Evolutionary conservation across 2,113 vertebrate genomes (phyloP).

Genomic region (Pseudorasbora parva): DNA sequence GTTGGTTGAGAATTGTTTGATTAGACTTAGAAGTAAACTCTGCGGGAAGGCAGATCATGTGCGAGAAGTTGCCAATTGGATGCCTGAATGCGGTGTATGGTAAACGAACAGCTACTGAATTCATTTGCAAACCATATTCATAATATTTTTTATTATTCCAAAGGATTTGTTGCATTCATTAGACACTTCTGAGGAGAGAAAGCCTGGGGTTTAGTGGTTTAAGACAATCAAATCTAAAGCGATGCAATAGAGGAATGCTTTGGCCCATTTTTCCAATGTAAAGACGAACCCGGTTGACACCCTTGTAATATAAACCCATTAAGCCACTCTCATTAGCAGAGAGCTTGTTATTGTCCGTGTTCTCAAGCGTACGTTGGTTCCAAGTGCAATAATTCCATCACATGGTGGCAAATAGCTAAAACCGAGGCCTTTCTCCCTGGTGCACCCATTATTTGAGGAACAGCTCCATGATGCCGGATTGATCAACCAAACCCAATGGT

Average conservation of each 20-base stretch:
- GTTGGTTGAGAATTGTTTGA: neutral
- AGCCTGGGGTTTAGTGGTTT: constrained; percentile 70
- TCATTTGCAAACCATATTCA: constrained; percentile 71
- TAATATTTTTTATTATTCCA: constrained; percentile 35
- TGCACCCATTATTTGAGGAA: neutral
- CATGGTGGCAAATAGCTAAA: constrained; percentile 44
- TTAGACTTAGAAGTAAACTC: constrained; percentile 17
- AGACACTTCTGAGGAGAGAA: constrained; percentile 60
- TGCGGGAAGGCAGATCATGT: neutral
- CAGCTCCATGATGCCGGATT: neutral
- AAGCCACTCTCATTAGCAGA: constrained; percentile 65
- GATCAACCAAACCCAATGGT: constrained; percentile 6
- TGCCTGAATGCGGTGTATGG: constrained; percentile 15
- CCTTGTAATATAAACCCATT: constrained; percentile 52
- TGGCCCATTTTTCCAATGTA: constrained; percentile 63
- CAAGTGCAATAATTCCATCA: constrained; percentile 55
- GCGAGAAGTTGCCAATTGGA: constrained; percentile 53
- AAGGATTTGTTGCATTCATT: constrained; percentile 69
- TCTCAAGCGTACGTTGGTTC: constrained; percentile 19
- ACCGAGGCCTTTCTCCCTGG: constrained; percentile 18
- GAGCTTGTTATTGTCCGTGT: constrained; percentile 40
- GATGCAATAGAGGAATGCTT: constrained; percentile 58
- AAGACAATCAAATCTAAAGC: constrained; percentile 71
- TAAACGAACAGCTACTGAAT: constrained; percentile 48
- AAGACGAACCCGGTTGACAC: constrained; percentile 47